Evolutionary conservation across 2,113 vertebrate genomes (phyloP).

Genomic region (Ancistrus triradiatus): DNA sequence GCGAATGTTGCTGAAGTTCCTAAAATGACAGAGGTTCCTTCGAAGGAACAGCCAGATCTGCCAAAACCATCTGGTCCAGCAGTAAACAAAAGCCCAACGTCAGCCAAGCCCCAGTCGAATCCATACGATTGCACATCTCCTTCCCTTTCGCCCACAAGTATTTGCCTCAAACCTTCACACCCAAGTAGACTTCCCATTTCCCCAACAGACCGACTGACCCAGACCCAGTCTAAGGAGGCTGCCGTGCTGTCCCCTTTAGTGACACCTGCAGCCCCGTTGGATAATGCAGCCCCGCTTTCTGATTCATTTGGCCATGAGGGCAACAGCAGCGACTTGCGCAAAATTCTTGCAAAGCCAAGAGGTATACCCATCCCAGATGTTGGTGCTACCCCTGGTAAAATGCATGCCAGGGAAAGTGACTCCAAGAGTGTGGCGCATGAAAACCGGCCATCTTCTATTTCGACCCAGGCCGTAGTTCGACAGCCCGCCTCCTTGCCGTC

Average conservation of each 20-base stretch:
- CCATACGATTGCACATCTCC: conserved; percentile 54
- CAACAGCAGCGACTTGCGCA: conserved; percentile 85
- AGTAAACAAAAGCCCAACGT: conserved; percentile 55
- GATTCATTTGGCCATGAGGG: conserved; percentile 78
- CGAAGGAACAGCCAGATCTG: conserved; percentile 54
- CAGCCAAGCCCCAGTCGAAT: conserved; percentile 54
- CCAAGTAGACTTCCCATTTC: conserved; percentile 61
- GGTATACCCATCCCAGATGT: conserved; percentile 66
- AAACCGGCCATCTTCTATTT: conserved; percentile 62
- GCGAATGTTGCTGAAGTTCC: conserved; percentile 45
- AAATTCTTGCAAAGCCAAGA: conserved; percentile 92
- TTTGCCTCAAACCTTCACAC: conserved; percentile 60
- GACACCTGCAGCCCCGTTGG: conserved; percentile 54
- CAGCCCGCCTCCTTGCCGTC: conserved; percentile 57
- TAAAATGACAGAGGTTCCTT: conserved; percentile 44
- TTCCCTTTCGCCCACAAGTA: conserved; percentile 55
- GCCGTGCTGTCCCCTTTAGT: conserved; percentile 68
- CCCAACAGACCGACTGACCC: conserved; percentile 77
- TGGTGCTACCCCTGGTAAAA: conserved; percentile 58
- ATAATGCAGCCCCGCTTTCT: conserved; percentile 58
- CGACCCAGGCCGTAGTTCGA: conserved; percentile 56
- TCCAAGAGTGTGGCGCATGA: conserved; percentile 65
- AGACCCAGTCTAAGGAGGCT: conserved; percentile 76
- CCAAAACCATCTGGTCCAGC: conserved; percentile 53
- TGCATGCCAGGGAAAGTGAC: conserved; percentile 65